Base-by-base conservation (phyloP, 2,797 vertebrate species). In the Neopelma chrysocephalum region DNA sequence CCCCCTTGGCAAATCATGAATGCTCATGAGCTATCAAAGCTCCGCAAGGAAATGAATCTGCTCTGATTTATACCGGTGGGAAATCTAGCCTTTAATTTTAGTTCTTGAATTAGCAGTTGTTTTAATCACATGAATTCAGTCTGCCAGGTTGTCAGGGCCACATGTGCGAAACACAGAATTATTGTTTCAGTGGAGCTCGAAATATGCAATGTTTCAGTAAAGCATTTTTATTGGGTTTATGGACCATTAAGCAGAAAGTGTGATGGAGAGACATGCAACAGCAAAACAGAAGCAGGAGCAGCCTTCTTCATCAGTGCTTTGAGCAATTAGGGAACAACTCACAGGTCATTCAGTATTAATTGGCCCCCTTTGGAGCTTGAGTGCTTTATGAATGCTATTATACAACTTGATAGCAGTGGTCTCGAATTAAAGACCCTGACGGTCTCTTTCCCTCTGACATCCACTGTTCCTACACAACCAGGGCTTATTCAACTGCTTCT, bases 11-110 rank as follows among this genome's bases (percentile, higher is more conserved):
- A 93, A 90, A 90, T 77, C 43, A 73, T 48, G 83, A 85, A 80
- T 85, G 75, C 60, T 89, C 10, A 3, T 65, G 84, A 89, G 51
- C 64, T 92, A 64, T 71, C 54, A 69, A 61, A 91, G 76, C 58
- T 91, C 65, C 56, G 31, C 77, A 68, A 90, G 38, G 58, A 77
- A 81, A 78, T 53, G 87, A 48, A 70, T 92, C 87, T 84, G 70
- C 81, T 90, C 83, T 89, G 80, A 73, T 91, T 94, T 87, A 60
- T 75, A 81, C 76, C 73, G 1, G 54, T 61, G 90, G 83, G 79
- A 95, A 91, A 95, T 90, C 61, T 92, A 87, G 62, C 73, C 42
- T 82, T 90, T 87, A 81, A 91, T 92, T 92, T 93, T 66, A 84
- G 42, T 79, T 90, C 83, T 94, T 82, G 83, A 87, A 93, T 92